Evolutionary conservation across 2,113 vertebrate species (phyloP), one percentile per base, ranked within the genome.

Genomic region (Prolemur simus): DNA sequence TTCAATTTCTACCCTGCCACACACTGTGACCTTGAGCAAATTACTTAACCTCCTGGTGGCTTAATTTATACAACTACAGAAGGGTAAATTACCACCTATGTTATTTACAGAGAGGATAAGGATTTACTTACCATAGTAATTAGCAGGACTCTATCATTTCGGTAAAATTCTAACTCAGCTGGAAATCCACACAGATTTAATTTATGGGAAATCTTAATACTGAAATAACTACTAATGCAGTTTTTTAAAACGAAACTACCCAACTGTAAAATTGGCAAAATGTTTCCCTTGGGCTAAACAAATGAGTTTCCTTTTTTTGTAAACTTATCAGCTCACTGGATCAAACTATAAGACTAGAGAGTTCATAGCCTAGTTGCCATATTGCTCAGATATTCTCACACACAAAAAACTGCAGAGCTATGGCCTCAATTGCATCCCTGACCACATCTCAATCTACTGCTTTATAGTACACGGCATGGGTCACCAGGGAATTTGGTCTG

Each of bases 191-290:
- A 68, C 68, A 96, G 83, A 93, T 96, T 94, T 93, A 97, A 98
- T 96, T 95, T 96, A 95, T 94, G 52, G 60, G 34, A 96, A 96
- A 95, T 90, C 92, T 95, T 95, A 80, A 91, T 95, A 87, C 52
- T 96, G 78, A 95, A 96, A 97, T 96, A 89, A 94, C 86, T 93
- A 89, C 92, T 89, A 93, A 93, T 81, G 87, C 39, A 34, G 93
- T 93, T 89, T 91, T 34, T 54, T 77, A 77, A 52, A 45, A 85
- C 94, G 96, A 81, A 97, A 90, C 89, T 89, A 97, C 95, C 96
- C 89, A 95, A 95, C 86, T 97, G 77, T 96, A 96, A 98, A 97
- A 97, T 87, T 97, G 87, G 93, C 80, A 96, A 96, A 96, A 92
- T 91, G 74, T 92, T 93, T 97, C 95, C 83, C 87, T 93, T 73